phyloP scores from a whole-genome alignment of 2,797 vertebrate species.

The Perodicticus potto region DNA sequence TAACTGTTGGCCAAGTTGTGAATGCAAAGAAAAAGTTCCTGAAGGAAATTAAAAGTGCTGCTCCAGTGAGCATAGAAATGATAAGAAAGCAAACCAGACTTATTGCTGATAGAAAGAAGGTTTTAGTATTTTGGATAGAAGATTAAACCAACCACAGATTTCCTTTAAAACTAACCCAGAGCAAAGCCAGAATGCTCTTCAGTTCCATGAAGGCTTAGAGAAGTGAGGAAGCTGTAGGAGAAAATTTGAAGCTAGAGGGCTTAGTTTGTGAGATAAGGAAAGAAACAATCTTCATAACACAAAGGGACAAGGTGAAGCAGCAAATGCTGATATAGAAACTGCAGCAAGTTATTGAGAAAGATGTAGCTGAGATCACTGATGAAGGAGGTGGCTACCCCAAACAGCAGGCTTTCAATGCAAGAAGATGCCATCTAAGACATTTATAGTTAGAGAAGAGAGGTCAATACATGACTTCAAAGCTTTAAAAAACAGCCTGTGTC shows the following conservation, averaged over 20 bases:
- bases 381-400: neutral
- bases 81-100: neutral
- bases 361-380: neutral
- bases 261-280: neutral
- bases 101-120: neutral
- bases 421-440: neutral
- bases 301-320: neutral
- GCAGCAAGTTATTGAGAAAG: neutral
- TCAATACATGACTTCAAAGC: neutral
- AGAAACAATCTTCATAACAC: neutral
- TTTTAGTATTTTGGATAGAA: neutral
- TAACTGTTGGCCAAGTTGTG: neutral
- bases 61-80: neutral
- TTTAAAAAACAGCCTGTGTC: neutral
- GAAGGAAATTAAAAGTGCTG: neutral
- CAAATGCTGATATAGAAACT: neutral
- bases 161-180: neutral
- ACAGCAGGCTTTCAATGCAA: neutral
- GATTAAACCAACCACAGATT: neutral
- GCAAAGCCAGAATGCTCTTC: neutral
- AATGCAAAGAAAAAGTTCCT: neutral
- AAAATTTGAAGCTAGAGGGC: neutral
- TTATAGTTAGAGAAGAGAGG: neutral
- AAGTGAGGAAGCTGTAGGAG: neutral
- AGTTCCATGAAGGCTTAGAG: neutral